phyloP scores from a whole-genome alignment of 2,888 invertebrate species.

The Yponomeuta cagnagella region DNA sequence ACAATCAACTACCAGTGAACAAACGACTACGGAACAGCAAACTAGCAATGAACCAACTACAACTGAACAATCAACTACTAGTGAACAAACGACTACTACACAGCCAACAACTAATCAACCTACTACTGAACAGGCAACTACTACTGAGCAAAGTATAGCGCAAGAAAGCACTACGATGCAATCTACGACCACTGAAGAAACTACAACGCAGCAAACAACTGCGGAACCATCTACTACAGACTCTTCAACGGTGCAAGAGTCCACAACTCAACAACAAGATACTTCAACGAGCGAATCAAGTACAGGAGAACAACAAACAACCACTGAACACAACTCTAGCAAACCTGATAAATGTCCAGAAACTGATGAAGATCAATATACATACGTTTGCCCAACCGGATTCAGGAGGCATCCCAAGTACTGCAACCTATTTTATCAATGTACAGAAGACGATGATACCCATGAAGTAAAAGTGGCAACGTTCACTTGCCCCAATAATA shows the following conservation, averaged over 20 bases:
- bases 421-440: conserved; percentile 90
- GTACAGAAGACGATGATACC: conserved; percentile 78
- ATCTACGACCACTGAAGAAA: conserved; percentile 20
- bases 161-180: conserved; percentile 23
- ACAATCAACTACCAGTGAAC: conserved; percentile 26
- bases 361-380: conserved; percentile 81
- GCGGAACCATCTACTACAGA: conserved; percentile 18
- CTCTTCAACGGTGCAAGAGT: conserved; percentile 18
- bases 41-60: conserved; percentile 26
- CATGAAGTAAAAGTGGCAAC: conserved; percentile 84
- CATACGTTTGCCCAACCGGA: conserved; percentile 87
- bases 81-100: conserved; percentile 25
- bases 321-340: conserved; percentile 32
- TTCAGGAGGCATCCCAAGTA: conserved; percentile 88
- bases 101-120: conserved; percentile 29
- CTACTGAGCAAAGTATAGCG: conserved; percentile 24
- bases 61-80: conserved; percentile 18
- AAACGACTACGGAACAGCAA: conserved; percentile 22
- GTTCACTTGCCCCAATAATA: conserved; percentile 85
- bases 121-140: conserved; percentile 25
- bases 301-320: conserved; percentile 30
- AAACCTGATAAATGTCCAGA: conserved; percentile 65
- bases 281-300: conserved; percentile 26
- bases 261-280: conserved; percentile 18
- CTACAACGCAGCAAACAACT: conserved; percentile 25